phyloP scores from a whole-genome alignment of 2,797 vertebrate species.

The Dipus sagitta region DNA sequence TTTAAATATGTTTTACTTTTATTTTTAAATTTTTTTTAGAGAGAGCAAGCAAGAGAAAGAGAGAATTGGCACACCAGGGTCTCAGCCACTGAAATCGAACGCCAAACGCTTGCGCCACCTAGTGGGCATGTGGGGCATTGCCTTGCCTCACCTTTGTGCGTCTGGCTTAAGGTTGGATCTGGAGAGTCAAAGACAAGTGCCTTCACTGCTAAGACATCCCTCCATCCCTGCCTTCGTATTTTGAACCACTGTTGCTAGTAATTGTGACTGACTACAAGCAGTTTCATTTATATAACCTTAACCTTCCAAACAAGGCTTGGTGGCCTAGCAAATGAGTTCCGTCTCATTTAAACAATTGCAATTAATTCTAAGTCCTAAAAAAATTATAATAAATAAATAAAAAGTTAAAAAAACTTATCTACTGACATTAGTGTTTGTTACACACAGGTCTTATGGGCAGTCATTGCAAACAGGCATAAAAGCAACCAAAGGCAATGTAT shows the following conservation, averaged over 20 bases:
- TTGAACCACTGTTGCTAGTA: not conserved
- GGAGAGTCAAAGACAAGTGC: no score
- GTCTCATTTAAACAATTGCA: conserved; percentile 23
- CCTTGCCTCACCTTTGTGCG: no score
- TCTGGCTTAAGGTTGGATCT: no score
- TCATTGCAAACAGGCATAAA: conserved; percentile 44
- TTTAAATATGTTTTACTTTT: no score
- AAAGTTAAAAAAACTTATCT: conserved; percentile 4
- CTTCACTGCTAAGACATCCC: no score
- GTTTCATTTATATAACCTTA: conserved; percentile 41
- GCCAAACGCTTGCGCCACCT: no score
- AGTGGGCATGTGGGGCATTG: no score
- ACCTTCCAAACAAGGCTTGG: conserved; percentile 53
- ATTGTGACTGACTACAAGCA: not conserved
- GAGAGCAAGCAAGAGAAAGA: no score
- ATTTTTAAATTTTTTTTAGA: no score
- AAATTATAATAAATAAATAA: no score
- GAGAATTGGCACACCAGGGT: no score
- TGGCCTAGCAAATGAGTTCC: conserved; percentile 35
- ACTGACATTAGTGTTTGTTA: conserved; percentile 36
- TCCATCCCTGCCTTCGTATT: not conserved
- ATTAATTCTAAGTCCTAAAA: conserved; percentile 71
- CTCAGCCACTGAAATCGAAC: no score
- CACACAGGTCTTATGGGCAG: not conserved
- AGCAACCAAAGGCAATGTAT: conserved; percentile 53